These are phyloP conservation scores for Chitala chitala DNA, from an alignment of 2,113 vertebrate genomes.

Conservation along the genomic window DNA sequence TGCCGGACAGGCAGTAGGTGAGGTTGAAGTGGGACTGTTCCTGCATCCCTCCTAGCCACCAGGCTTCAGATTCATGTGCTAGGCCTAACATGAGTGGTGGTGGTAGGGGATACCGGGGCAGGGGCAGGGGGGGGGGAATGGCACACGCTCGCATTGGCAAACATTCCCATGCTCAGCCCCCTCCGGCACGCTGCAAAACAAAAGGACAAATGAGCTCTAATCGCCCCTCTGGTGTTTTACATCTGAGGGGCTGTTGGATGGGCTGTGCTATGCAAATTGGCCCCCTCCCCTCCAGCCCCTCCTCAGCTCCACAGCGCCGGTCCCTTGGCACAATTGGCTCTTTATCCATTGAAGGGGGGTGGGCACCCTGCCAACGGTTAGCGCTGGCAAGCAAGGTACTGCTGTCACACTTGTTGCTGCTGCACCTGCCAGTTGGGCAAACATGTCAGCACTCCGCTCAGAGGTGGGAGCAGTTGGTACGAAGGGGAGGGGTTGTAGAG, in stretches of 20 bases:
- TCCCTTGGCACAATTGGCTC: constrained; percentile 67
- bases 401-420: constrained; percentile 69
- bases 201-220: constrained; percentile 71
- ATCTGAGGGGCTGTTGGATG: constrained; percentile 63
- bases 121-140: constrained; percentile 35
- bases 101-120: not conserved
- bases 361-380: constrained; percentile 65
- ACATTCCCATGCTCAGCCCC: constrained; percentile 53
- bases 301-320: constrained; percentile 38
- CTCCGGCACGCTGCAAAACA: constrained; percentile 47
- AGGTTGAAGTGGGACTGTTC: no score
- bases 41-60: no score
- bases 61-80: not conserved
- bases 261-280: constrained; percentile 68
- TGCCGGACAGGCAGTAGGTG: no score
- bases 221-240: constrained; percentile 64
- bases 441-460: constrained; percentile 35
- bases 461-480: no score
- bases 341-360: constrained; percentile 60
- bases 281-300: constrained; percentile 38
- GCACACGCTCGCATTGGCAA: constrained; percentile 41
- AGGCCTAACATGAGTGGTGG: no score
- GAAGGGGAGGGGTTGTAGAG: constrained; percentile 25
- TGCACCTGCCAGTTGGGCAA: constrained; percentile 58
- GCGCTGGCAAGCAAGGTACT: constrained; percentile 61